Percentiles rank a stretch among this genome's conserved stretches.
These are phyloP conservation scores for Hypolimnas misippus DNA, from an alignment of 2,888 invertebrate genomes.

Conservation along the genomic window DNA sequence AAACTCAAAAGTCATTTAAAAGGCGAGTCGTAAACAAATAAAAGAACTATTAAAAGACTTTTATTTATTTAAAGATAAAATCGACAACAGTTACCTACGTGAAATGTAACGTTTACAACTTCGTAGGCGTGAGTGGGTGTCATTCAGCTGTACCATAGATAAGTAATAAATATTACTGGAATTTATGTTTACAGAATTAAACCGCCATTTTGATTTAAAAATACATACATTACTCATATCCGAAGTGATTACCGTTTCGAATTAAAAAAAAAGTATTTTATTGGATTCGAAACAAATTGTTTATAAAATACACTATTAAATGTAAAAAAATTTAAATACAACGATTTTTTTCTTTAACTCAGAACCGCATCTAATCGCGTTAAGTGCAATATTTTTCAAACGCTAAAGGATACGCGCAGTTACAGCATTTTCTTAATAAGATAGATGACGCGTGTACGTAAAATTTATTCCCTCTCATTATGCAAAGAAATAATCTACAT, in stretches of 20 bases:
- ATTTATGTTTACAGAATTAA: conserved; percentile 20
- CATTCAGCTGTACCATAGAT: conserved; percentile 20
- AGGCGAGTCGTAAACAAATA: neutral
- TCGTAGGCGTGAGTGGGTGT: conserved; percentile 32
- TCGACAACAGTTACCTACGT: conserved; percentile 6
- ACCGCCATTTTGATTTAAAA: conserved; percentile 22
- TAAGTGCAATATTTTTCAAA: conserved; percentile 22
- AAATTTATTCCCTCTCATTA: conserved; percentile 35
- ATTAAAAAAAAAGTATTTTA: too few relatives aligned
- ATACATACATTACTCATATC: neutral
- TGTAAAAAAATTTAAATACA: too few relatives aligned
- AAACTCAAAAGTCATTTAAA: neutral
- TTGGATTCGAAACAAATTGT: too few relatives aligned
- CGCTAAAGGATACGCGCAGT: neutral
- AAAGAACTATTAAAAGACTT: neutral
- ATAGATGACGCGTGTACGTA: conserved; percentile 27
- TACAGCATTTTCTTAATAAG: conserved; percentile 10
- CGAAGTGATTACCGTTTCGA: too few relatives aligned
- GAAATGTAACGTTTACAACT: conserved; percentile 14
- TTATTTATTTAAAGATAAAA: conserved; percentile 23
- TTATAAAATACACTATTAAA: too few relatives aligned
- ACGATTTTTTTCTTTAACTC: conserved; percentile 4
- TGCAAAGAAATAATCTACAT: conserved; percentile 15
- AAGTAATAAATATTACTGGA: conserved; percentile 24
- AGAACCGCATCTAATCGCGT: conserved; percentile 24